Base-by-base conservation (phyloP, 2,888 invertebrate genomes). In the Salticus scenicus region DNA sequence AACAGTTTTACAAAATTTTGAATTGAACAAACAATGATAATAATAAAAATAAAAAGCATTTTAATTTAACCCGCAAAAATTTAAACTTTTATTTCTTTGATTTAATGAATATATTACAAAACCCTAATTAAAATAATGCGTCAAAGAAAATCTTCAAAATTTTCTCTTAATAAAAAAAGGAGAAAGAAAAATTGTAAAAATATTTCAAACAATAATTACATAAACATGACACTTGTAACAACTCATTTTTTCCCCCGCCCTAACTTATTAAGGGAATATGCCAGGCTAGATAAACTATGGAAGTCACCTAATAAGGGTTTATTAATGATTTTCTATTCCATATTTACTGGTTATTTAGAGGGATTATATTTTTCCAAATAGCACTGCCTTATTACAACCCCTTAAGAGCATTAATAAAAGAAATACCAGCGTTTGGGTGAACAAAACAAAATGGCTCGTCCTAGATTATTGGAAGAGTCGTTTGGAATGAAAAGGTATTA, bases 331-430 rank as follows among this genome's bases (percentile, higher is more conserved):
- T 77, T 33, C 77, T 66, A 73, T 77, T 84, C 83, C 72, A 84
- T 84, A 84, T 84, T 84, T 72, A 84, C 77, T 84, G 72, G 83
- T 84, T 77, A 84, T 84, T 84, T 84, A 77, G 76, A 76, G 20
- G 76, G 83, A 67, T 77, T 77, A 84, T 70, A 42, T 37, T 42
- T 37, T 42, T 42, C 27, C 63, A 63, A 75, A 70, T 17, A 37
- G 57, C 57, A 30, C 28, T 20, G n/a, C 63, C 63, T 57, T 57
- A 57, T 57, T 57, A 57, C 57, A 57, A n/a, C 37, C 67, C 20
- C 67, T 20, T 67, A 67, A 67, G 67, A 33, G 67, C 67, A 67
- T 67, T 67, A 67, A 67, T 67, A 67, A 67, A 67, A 67, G 67
- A 76, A 73, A 33, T 80, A 64, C 66, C 57, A 63, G 78, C 80